Percentiles rank a stretch among this genome's conserved stretches.
Conservation (phyloP, 2,113 vertebrate species). For the Acinonyx jubatus region DNA sequence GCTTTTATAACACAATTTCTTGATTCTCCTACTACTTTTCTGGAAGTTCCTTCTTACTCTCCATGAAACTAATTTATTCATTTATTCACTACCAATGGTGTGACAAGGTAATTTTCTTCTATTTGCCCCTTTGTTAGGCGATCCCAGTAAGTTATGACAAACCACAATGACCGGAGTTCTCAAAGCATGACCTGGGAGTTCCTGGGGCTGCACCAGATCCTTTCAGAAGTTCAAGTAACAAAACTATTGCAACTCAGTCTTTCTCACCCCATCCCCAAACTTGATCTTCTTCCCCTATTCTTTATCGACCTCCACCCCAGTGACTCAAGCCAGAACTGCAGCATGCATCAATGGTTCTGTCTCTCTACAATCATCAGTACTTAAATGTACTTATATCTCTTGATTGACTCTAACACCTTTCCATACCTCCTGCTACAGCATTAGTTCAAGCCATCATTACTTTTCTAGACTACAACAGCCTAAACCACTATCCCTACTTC, state of each 20-base stretch:
- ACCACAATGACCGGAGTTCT: background rate
- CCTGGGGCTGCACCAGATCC: background rate
- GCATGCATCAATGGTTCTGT: background rate
- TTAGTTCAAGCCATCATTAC: background rate
- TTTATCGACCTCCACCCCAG: background rate
- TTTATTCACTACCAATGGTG: background rate
- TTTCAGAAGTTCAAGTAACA: background rate
- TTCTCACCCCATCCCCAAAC: background rate
- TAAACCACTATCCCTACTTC: background rate
- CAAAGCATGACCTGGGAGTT: background rate
- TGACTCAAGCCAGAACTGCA: background rate
- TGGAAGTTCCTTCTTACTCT: background rate
- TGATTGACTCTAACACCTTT: background rate
- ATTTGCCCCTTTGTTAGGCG: background rate
- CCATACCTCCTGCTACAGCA: background rate
- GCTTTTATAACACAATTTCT: background rate
- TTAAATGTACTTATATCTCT: background rate
- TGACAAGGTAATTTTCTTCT: background rate
- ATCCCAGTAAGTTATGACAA: background rate
- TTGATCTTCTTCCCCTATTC: background rate
- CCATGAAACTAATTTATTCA: background rate
- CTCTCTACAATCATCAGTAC: background rate
- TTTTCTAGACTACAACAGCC: background rate
- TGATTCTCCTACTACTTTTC: background rate
- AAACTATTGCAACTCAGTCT: background rate